Evolutionary conservation across 2,888 invertebrate species (phyloP).

Genomic region (Drosophila quinaria): DNA sequence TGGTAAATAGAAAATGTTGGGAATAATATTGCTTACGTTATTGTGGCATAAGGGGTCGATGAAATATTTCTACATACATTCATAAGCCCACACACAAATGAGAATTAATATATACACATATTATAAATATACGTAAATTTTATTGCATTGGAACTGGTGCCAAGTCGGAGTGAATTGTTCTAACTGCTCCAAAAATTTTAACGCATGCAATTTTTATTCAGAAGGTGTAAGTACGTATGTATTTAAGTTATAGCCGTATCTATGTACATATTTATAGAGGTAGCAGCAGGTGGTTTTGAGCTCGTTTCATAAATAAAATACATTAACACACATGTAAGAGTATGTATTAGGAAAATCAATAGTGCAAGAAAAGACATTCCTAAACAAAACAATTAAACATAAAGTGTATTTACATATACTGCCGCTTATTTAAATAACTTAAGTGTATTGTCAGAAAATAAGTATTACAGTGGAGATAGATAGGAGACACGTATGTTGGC

Average conservation of each 20-base stretch:
- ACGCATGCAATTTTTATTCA: background rate
- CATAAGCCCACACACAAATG: background rate
- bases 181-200: background rate
- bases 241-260: background rate
- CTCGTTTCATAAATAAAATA: background rate
- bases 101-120: background rate
- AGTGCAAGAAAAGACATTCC: background rate
- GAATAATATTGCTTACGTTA: too few relatives aligned
- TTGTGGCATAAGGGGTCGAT: background rate
- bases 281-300: background rate
- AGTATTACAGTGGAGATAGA: background rate
- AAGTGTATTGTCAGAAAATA: background rate
- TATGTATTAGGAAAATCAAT: background rate
- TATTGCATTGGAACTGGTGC: background rate
- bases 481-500: too few relatives aligned
- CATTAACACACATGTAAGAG: background rate
- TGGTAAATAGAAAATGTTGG: too few relatives aligned
- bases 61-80: background rate
- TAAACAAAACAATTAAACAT: background rate
- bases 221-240: background rate
- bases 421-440: background rate
- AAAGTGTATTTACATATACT: background rate
- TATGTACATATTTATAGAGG: background rate
- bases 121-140: background rate
- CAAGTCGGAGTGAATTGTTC: background rate